Base-by-base conservation (phyloP, 2,113 vertebrate genomes). In the Oxyura jamaicensis region DNA sequence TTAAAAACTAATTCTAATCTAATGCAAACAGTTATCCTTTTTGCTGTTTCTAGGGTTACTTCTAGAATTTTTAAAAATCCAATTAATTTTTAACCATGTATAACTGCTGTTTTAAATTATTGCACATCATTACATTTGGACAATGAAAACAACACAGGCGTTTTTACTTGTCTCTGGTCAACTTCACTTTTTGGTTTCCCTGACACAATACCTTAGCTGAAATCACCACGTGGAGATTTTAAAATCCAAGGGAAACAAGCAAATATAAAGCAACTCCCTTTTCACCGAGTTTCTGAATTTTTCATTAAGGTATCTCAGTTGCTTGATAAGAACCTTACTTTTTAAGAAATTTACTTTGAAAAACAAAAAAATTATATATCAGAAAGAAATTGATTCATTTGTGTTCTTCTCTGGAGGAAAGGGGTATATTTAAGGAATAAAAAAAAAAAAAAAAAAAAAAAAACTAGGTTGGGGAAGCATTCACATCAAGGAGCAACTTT, bases 61-160 rank as follows among this genome's bases (percentile, higher is more conserved):
- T 91, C 55, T 15, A 62, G 76, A 89, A 85, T 88, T 94, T 72
- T 26, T 28, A 69, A 77, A 78, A 90, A 90, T 76, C 67, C 65
- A 80, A 94, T 94, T 90, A 31, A 56, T 83, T 97, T 96, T 93
- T 77, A 94, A 92, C 73, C 88, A 76, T 19, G 62, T 87, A 95
- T 93, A 97, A 88, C 91, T 93, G 88, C 91, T 95, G 95, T 91
- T 96, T 96, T 94, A 88, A 96, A 93, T 92, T 90, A 96, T 83
- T 95, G 91, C 91, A 87, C 84, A 69, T 95, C 91, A 86, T 86
- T 96, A 96, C 62, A 1, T 87, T 91, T 46, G 95, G 96, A 91
- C 94, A 97, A 96, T 74, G 95, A 93, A 96, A 96, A 86, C 85
- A 96, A 88, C 81, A 35, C 80, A 94, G 96, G 86, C 91, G 94